Evolutionary conservation across 1,140 invertebrate species (phyloP).

Genomic region (Tetragonula clypearis): DNA sequence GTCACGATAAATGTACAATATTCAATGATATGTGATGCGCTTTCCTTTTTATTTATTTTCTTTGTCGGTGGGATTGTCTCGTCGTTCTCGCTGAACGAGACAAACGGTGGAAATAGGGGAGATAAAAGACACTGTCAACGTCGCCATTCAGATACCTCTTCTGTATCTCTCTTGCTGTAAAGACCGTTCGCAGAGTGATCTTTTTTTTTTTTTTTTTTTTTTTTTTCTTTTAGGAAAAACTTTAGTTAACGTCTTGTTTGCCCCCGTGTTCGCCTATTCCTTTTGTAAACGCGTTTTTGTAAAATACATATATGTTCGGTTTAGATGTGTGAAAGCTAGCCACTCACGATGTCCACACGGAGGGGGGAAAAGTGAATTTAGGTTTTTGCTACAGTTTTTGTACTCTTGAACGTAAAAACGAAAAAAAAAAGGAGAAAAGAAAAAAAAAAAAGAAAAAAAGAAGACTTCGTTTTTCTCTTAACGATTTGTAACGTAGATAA

Average conservation of each 20-base stretch:
- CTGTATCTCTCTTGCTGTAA: conserved; percentile 27
- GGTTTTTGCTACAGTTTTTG: conserved; percentile 52
- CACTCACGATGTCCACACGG: conserved; percentile 10
- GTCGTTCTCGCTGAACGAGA: conserved; percentile 42
- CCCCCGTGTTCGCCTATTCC: conserved; percentile 4
- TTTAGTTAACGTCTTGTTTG: conserved; percentile 47
- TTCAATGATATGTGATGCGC: conserved; percentile 40
- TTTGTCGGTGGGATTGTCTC: conserved; percentile 44
- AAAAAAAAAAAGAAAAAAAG: neutral
- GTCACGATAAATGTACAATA: conserved; percentile 62
- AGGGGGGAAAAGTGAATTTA: conserved; percentile 42
- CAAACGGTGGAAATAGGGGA: conserved; percentile 7
- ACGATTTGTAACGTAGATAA: conserved; percentile 68
- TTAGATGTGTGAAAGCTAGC: conserved; percentile 33
- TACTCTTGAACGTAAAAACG: conserved; percentile 37
- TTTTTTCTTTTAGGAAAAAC: conserved; percentile 53
- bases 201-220: too few species aligned
- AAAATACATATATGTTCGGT: conserved; percentile 35
- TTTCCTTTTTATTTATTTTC: conserved; percentile 51
- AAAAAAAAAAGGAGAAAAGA: too few species aligned
- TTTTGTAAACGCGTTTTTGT: conserved; percentile 49
- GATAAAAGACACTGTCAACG: neutral
- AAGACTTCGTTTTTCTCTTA: conserved; percentile 59
- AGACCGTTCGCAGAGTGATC: conserved; percentile 60
- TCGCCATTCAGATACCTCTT: conserved; percentile 26